Base-by-base conservation (phyloP, 2,113 vertebrate genomes). In the Tiliqua scincoides region DNA sequence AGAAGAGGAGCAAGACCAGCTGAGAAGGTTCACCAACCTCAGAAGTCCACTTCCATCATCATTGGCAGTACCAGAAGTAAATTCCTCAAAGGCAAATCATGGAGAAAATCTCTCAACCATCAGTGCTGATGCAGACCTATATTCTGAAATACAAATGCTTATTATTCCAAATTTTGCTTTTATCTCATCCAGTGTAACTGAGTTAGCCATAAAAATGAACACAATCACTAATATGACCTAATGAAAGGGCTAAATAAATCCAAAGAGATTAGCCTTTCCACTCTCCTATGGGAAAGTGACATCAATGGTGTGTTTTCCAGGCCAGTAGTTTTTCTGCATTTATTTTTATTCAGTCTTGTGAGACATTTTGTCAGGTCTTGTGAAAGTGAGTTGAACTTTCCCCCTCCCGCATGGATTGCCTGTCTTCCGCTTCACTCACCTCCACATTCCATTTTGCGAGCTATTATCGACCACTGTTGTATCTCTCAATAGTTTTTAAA, bases 271-370 rank as follows among this genome's bases (percentile, higher is more conserved):
- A 93, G 15, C 15, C 54, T 89, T 87, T 91, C 71, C 84, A 57
- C 32, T 84, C 2, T 88, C 87, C 91, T 87, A 77, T 71, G 85
- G 87, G 88, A 93, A 93, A 88, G 4, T 43, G 78, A 86, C 59
- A 84, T 87, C 88, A 68, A 88, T 86, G 77, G 79, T 17, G 23
- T 83, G 37, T 67, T 95, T 92, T 92, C 91, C 89, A 91, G 76
- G 86, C 59, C 76, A 86, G 83, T 92, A 78, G 40, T 70, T 1
- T 89, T 93, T 88, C 75, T 87, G 20, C 30, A 59, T 88, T 89
- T 93, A 91, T 83, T 92, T 88, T 88, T 93, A 92, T 85, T 91
- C 83, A 79, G 61, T 43, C 83, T 84, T 82, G 84, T 40, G 89
- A 87, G 87, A 90, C 85, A 89, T 91, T 85, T 87, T 59, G 89